Evolutionary conservation across 2,797 vertebrate species (phyloP), one percentile per base, ranked within the genome.

Genomic region (Sitta carolinensis): DNA sequence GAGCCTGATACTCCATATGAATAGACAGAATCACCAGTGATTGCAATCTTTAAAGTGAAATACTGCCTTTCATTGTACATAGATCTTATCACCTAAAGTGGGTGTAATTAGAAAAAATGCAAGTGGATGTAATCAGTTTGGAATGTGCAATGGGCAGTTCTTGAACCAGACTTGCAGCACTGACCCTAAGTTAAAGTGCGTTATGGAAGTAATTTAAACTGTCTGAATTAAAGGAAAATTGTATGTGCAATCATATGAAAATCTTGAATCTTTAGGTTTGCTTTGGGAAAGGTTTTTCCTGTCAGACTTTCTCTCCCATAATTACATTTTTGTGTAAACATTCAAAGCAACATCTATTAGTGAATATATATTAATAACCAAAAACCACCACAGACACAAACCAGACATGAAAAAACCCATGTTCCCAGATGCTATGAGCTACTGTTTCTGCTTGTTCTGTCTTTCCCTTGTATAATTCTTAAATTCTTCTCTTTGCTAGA

Each of bases 71-170:
- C 58, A 38, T 63, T 84, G 47, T 81, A 62, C 63, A n/a, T 30
- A 72, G 73, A 87, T 92, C 48, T 70, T 84, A 90, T 89, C 87
- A 78, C 29, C 25, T 83, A 9, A 78, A 94, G 68, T 63, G 55
- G 14, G 32, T 72, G 58, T 20, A 94, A 78, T 72, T 68, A 81
- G 62, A 75, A 91, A 94, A 95, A 62, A 66, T 67, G 20, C 48
- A 78, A 93, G 69, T 85, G 45, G 29, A 47, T 86, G 48, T 79
- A 93, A 94, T 89, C 66, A 76, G 21, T 63, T 68, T 82, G 84
- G 82, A 97, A 95, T 66, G 58, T 52, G 20, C 45, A 30, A 67
- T 87, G 51, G 27, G 29, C 34, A 86, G 14, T 52, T 73, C 73
- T 81, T 66, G 58, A 93, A 81, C 19, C 0, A 0, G 73, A 72